Percentiles rank a stretch among this genome's conserved stretches.
phyloP scores from a whole-genome alignment of 2,113 vertebrate genomes.

The Cygnus buccinator region DNA sequence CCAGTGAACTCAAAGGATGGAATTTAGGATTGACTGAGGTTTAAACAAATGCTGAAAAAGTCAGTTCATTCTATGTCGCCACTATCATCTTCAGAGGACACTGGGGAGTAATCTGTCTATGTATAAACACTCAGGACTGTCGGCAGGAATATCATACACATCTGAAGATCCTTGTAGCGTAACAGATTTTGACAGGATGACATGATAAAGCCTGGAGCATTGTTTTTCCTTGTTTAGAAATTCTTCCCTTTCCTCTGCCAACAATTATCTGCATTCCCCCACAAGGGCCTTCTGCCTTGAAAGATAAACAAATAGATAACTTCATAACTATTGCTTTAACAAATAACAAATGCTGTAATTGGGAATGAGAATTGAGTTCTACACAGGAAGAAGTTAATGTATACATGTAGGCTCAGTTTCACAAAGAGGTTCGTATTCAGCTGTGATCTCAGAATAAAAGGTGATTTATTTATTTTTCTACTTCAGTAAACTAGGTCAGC shows the following conservation, averaged over 20 bases:
- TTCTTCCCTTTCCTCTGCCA: constrained; percentile 2
- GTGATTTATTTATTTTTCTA: background rate
- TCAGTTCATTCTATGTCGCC: background rate
- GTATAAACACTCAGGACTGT: background rate
- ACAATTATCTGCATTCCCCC: background rate
- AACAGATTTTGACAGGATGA: constrained; percentile 21
- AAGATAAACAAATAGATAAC: background rate
- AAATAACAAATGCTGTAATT: background rate
- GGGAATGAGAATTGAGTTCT: background rate
- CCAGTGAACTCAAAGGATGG: background rate
- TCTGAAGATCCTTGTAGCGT: background rate
- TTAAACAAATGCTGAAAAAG: background rate
- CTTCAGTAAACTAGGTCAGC: background rate
- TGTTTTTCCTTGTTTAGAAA: constrained; percentile 32
- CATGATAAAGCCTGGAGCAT: background rate
- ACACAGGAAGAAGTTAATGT: background rate
- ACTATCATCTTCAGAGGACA: background rate
- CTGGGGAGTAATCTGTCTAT: background rate
- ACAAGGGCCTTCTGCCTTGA: background rate
- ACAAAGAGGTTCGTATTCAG: background rate
- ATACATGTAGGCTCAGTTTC: background rate
- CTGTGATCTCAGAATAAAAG: background rate
- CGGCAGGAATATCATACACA: background rate
- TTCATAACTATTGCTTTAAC: background rate
- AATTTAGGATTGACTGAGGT: background rate